These are phyloP conservation scores for Chydorus sphaericus DNA, from an alignment of 2,888 invertebrate genomes.

Conservation along the genomic window DNA sequence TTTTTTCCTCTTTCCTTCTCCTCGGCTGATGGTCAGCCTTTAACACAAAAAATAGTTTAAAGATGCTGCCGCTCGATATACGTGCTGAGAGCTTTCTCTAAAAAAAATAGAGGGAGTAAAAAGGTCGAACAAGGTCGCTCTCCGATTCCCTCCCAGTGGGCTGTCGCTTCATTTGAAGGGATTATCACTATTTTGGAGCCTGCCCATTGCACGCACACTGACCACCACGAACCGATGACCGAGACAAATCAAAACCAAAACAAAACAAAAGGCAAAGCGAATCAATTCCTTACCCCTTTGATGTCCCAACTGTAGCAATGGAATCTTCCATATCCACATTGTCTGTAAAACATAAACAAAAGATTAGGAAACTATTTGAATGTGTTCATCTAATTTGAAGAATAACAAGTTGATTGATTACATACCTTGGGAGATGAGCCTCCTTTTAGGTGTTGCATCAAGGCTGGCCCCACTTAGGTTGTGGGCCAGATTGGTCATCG, in stretches of 20 bases:
- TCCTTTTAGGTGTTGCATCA: constrained; percentile 11
- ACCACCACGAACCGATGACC: constrained; percentile 3
- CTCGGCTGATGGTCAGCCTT: constrained; percentile 2
- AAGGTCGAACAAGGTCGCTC: constrained; percentile 1
- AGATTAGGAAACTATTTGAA: not conserved
- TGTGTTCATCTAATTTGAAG: not conserved
- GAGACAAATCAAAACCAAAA: not conserved
- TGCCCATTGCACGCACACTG: not conserved
- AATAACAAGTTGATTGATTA: not conserved
- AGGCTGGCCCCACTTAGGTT: constrained; percentile 13
- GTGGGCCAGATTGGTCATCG: constrained; percentile 13
- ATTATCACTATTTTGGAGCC: constrained; percentile 1
- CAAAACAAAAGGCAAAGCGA: too few relatives aligned
- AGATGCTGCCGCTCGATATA: constrained; percentile 8
- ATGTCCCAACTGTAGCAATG: not conserved
- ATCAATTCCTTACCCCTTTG: too few relatives aligned
- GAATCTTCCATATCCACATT: not conserved
- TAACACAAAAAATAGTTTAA: constrained; percentile 4
- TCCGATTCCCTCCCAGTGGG: not conserved
- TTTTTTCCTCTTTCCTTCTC: not conserved
- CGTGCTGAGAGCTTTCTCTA: not conserved
- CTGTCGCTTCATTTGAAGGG: constrained; percentile 7
- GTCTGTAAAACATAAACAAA: constrained; percentile 3
- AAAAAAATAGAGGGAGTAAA: not conserved
- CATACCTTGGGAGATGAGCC: not conserved